Evolutionary conservation across 2,888 invertebrate genomes (phyloP).

Genomic region (Agrotis puta): DNA sequence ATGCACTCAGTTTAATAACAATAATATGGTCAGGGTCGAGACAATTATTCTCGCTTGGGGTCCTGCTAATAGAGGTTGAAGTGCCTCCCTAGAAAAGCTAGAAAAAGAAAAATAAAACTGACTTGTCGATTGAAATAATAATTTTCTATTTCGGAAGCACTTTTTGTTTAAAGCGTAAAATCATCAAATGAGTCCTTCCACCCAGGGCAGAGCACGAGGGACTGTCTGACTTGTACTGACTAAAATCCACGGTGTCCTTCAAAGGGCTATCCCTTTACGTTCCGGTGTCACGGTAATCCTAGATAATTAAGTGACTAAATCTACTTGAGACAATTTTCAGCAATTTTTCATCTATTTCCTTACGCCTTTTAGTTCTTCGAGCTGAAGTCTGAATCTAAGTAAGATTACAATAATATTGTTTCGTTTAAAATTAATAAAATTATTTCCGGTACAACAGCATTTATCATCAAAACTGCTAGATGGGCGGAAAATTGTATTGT

Average conservation of each 20-base stretch:
- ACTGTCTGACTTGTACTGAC: no score
- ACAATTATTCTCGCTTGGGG: not conserved
- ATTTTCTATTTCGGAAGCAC: not conserved
- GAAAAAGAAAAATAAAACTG: no score
- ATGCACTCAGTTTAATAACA: not conserved
- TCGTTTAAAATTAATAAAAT: slow-evolving; percentile 1
- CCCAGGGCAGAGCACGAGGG: no score
- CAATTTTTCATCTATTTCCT: slow-evolving; percentile 7
- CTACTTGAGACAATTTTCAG: not conserved
- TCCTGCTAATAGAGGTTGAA: not conserved
- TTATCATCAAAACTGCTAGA: slow-evolving; percentile 2
- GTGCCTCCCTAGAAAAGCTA: no score
- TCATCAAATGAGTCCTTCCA: no score
- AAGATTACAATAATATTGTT: slow-evolving; percentile 16
- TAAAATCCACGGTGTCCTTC: no score
- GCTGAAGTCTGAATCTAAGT: not conserved
- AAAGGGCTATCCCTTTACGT: no score
- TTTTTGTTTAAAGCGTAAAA: not conserved
- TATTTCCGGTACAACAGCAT: slow-evolving; percentile 28
- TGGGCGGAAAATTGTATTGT: not conserved
- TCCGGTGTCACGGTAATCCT: no score
- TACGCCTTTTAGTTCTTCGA: not conserved
- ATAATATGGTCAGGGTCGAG: not conserved
- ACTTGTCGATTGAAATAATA: not conserved
- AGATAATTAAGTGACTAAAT: no score